Evolutionary conservation across 1,140 invertebrate species (phyloP).

Genomic region (Arion vulgaris): DNA sequence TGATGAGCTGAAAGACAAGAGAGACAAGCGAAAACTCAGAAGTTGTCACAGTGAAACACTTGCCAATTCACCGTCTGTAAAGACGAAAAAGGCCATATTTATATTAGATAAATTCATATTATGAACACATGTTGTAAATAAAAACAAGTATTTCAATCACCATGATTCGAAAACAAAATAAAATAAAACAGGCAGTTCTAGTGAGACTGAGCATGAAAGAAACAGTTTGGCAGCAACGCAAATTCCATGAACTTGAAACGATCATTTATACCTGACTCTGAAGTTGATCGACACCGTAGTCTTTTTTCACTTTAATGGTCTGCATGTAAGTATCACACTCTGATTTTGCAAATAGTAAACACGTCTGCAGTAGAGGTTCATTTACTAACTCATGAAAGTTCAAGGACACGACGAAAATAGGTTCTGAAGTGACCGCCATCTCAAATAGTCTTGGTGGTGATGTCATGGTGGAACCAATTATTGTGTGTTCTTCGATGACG

Average conservation of each 20-base stretch:
- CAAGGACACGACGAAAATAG: conserved; percentile 53
- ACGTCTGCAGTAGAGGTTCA: conserved; percentile 37
- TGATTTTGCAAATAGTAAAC: conserved; percentile 46
- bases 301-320: conserved; percentile 57
- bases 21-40: too few species aligned
- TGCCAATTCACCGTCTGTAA: too few species aligned
- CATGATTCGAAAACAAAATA: too few species aligned
- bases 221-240: background rate
- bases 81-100: too few species aligned
- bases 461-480: conserved; percentile 54
- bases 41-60: too few species aligned
- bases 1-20: too few species aligned
- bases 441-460: conserved; percentile 54
- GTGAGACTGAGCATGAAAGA: too few species aligned
- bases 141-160: too few species aligned
- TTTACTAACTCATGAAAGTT: conserved; percentile 49
- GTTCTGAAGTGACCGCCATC: conserved; percentile 56
- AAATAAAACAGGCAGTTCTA: too few species aligned
- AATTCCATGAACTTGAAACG: background rate
- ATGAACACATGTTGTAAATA: too few species aligned
- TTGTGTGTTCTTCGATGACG: conserved; percentile 59
- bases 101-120: too few species aligned
- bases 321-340: conserved; percentile 53
- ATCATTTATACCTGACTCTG: conserved; percentile 17
- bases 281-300: conserved; percentile 44